phyloP scores from a whole-genome alignment of 2,797 vertebrate species.

The Picus viridis region DNA sequence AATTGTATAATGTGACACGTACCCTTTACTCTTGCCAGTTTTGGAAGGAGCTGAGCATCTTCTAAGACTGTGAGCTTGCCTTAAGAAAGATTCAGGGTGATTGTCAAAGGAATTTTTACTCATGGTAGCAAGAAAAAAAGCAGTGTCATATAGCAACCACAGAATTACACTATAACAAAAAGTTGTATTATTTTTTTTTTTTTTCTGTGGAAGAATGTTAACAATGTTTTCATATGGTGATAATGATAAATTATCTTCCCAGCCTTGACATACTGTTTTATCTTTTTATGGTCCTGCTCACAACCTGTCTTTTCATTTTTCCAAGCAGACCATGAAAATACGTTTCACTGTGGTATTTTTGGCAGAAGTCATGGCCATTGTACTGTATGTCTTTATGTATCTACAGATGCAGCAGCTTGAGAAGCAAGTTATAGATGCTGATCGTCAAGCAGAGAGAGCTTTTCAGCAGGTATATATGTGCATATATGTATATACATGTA shows the following conservation, averaged over 20 bases:
- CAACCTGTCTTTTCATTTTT: not conserved
- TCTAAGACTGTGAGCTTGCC: not conserved
- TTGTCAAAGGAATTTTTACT: not conserved
- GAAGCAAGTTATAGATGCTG: slow-evolving; percentile 91
- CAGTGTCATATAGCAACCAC: not conserved
- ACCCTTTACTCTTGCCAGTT: not conserved
- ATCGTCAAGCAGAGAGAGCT: slow-evolving; percentile 89
- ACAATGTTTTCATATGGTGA: not conserved
- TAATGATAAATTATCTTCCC: not conserved
- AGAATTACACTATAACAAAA: not conserved
- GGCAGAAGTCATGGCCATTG: not conserved
- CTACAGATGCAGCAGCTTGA: slow-evolving; percentile 95
- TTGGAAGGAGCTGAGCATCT: not conserved
- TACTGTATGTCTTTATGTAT: not conserved
- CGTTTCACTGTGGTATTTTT: not conserved
- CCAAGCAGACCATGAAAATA: not conserved
- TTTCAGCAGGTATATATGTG: slow-evolving; percentile 88
- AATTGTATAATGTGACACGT: not conserved
- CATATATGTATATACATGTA: slow-evolving; percentile 49
- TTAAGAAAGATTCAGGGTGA: not conserved
- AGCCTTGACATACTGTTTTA: not conserved
- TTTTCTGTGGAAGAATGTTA: not conserved
- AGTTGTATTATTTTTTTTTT: not conserved
- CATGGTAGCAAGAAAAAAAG: not conserved
- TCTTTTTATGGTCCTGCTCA: not conserved